A percentile compares a stretch with the other conserved stretches of the same genome.
Conservation (phyloP, 2,888 invertebrate species). For the Xanthia togata region DNA sequence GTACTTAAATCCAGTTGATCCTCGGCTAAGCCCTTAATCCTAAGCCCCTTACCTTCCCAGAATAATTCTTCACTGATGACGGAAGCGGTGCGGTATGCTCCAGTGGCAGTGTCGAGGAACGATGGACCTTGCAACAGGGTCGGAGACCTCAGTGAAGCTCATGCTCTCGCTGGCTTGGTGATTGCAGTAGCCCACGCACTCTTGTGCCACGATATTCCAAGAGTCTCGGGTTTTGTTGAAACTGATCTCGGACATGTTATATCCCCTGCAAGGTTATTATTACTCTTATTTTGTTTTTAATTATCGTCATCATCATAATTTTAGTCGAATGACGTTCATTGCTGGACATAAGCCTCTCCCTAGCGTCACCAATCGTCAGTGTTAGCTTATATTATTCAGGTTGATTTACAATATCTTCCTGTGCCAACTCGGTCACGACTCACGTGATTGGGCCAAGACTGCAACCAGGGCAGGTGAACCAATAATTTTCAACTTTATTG, state of each 20-base stretch:
- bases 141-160: constrained; percentile 85
- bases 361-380: background rate
- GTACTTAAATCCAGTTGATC: constrained; percentile 60
- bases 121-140: constrained; percentile 76
- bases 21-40: constrained; percentile 56
- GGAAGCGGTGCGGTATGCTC: constrained; percentile 78
- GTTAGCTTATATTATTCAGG: background rate
- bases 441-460: constrained; percentile 2
- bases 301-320: background rate
- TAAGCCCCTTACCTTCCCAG: constrained; percentile 68
- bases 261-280: constrained; percentile 82
- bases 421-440: background rate
- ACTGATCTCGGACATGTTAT: constrained; percentile 81
- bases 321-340: background rate
- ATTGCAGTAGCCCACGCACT: constrained; percentile 82
- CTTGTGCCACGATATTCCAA: constrained; percentile 81
- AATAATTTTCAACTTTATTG: constrained; percentile 8
- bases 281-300: background rate
- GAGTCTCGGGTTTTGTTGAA: constrained; percentile 83
- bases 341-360: no score
- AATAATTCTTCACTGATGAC: constrained; percentile 83
- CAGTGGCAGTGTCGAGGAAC: constrained; percentile 73
- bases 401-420: background rate
- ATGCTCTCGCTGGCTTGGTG: constrained; percentile 84
- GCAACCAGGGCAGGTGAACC: background rate